Evolutionary conservation across 2,113 vertebrate genomes (phyloP).

Genomic region (Gobio gobio): DNA sequence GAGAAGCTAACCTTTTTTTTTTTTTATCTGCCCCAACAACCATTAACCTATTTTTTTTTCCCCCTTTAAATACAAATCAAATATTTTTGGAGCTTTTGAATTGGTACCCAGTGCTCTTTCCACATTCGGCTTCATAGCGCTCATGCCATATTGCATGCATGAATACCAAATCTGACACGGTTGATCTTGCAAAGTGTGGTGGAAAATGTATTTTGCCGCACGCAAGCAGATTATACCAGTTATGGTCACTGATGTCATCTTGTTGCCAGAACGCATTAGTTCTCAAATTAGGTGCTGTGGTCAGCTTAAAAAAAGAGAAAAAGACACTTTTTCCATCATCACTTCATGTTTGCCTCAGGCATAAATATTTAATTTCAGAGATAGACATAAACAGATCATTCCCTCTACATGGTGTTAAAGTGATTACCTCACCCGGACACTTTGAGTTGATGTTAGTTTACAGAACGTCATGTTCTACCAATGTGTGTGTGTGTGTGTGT

Average conservation of each 20-base stretch:
- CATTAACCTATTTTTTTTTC: background rate
- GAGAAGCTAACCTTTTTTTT: background rate
- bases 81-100: background rate
- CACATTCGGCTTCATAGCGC: background rate
- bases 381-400: background rate
- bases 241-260: background rate
- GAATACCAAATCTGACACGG: background rate
- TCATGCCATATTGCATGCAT: background rate
- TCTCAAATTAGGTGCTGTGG: slow-evolving; percentile 9
- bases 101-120: background rate
- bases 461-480: background rate
- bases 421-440: background rate
- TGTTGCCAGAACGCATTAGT: background rate
- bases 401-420: background rate
- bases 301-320: background rate
- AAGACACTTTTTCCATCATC: background rate
- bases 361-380: background rate
- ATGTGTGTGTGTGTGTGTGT: background rate
- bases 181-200: background rate
- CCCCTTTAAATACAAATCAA: background rate
- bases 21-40: background rate
- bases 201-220: background rate
- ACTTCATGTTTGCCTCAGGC: background rate
- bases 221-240: background rate
- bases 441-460: background rate